A percentile compares a stretch with the other conserved stretches of the same genome.
Evolutionary conservation across 2,797 vertebrate genomes (phyloP).

Genomic region (Sebastes alutus): DNA sequence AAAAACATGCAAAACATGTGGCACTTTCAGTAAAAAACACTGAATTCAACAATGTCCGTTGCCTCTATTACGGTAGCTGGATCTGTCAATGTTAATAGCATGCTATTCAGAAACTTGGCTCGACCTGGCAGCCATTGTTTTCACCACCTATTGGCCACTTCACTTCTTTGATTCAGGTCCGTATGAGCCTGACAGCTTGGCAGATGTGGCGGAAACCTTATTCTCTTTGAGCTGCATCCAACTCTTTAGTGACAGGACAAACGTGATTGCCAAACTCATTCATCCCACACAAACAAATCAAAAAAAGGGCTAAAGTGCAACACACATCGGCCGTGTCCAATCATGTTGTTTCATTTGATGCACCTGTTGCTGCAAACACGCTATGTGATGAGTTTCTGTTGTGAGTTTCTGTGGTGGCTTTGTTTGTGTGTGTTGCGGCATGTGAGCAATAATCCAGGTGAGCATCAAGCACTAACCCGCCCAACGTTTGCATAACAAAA

Average conservation of each 20-base stretch:
- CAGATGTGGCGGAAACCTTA: not conserved
- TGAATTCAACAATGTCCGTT: not conserved
- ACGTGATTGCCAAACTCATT: not conserved
- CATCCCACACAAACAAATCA: not conserved
- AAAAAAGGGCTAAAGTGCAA: not conserved
- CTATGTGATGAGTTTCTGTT: not conserved
- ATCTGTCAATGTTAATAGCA: not conserved
- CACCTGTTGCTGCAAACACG: not conserved
- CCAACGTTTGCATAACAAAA: conserved; percentile 34
- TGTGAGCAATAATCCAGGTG: conserved; percentile 25
- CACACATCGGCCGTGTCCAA: not conserved
- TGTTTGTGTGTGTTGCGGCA: conserved; percentile 4
- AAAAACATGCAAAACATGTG: not conserved
- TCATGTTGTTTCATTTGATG: not conserved
- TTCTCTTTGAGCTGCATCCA: conserved; percentile 11
- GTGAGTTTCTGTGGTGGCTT: not conserved
- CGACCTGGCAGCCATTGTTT: conserved; percentile 2
- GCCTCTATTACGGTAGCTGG: not conserved
- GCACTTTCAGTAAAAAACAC: not conserved
- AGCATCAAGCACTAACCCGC: not conserved
- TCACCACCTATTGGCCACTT: not conserved
- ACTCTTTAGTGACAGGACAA: not conserved
- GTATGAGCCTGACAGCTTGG: not conserved
- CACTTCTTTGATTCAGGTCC: not conserved
- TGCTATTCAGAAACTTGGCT: not conserved